Base-by-base conservation (phyloP, 2,797 vertebrate genomes). In the Schizopygopsis malacanthus region DNA sequence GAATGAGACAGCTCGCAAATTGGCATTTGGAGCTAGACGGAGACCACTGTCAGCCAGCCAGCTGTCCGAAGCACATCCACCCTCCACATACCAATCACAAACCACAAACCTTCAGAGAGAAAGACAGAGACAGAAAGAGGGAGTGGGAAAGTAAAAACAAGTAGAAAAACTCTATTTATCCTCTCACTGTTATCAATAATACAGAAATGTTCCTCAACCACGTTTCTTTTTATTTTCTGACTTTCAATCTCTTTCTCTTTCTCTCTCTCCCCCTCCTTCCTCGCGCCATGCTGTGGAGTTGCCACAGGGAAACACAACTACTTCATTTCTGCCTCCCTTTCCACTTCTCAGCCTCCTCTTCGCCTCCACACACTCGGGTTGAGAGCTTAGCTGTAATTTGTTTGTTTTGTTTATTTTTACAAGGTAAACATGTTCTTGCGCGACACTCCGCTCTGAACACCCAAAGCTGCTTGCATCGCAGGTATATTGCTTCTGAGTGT, bases 1-100 rank as follows among this genome's bases (percentile, higher is more conserved):
- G 83, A 90, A 90, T 87, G 77, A 90, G 91, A 91, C 90, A 92
- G 85, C 81, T 86, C 83, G 86, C 88, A 91, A 90, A 91, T 91
- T 89, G 91, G 90, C 86, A 85, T 89, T 77, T 81, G 41, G 81
- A 89, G 84, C 82, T 80, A 85, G 84, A 85, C 69, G 72, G 84
- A 88, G 82, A 89, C 79, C 61, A 77, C 87, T 88, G 89, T 85
- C 90, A 90, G 82, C 69, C 65, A 81, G n/a, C 67, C 77, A 22
- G 72, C 83, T 72, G 72, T 85, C 59, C 20, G 5, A 75, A 37
- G 22, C 47, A 70, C 85, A 70, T 84, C 56, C 61, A 86, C 54
- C 73, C 33, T 77, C 67, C 39, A 59, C 61, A 83, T 79, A 79
- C 67, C 88, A 83, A 89, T 65, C 86, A 84, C 88, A 90, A 88